Percentiles rank a stretch among this genome's conserved stretches.
phyloP scores from a whole-genome alignment of 1,140 invertebrate species.

The Drosophila kurseongensis region DNA sequence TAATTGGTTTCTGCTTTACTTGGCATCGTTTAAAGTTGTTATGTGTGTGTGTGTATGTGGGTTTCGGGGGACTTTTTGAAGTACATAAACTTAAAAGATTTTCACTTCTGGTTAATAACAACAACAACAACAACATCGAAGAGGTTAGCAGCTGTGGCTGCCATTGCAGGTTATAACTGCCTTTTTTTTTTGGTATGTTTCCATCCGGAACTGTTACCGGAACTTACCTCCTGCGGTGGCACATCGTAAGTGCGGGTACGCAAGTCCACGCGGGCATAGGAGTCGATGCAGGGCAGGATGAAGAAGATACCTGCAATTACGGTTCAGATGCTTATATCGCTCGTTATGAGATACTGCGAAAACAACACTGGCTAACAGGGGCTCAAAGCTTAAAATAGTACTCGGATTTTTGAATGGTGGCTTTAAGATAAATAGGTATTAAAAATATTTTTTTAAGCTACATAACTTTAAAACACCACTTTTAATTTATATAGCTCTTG shows the following conservation, averaged over 20 bases:
- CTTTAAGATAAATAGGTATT: too few relatives aligned
- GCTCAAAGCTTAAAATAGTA: too few relatives aligned
- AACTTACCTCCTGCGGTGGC: conserved; percentile 95
- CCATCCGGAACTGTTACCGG: conserved; percentile 31
- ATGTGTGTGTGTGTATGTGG: conserved; percentile 21
- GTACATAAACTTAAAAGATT: conserved; percentile 50
- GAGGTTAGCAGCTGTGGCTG: conserved; percentile 11
- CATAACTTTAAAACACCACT: too few relatives aligned
- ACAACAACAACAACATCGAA: conserved; percentile 52
- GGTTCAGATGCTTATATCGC: conserved; percentile 36
- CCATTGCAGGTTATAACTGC: conserved; percentile 28
- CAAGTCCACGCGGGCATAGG: conserved; percentile 95
- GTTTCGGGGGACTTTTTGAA: conserved; percentile 32
- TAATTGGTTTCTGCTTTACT: conserved; percentile 65
- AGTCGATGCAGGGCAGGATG: conserved; percentile 97
- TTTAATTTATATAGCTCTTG: too few relatives aligned
- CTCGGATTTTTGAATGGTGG: too few relatives aligned
- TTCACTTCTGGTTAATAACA: conserved; percentile 45
- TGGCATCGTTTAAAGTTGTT: conserved; percentile 52
- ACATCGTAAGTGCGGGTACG: conserved; percentile 97
- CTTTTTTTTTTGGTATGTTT: conserved; percentile 1
- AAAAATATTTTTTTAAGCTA: too few relatives aligned
- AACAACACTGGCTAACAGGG: conserved; percentile 10
- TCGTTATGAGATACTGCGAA: conserved; percentile 6
- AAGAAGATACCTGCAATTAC: conserved; percentile 93